Evolutionary conservation across 1,140 invertebrate genomes (phyloP).

Genomic region (Eupristina koningsbergeri): DNA sequence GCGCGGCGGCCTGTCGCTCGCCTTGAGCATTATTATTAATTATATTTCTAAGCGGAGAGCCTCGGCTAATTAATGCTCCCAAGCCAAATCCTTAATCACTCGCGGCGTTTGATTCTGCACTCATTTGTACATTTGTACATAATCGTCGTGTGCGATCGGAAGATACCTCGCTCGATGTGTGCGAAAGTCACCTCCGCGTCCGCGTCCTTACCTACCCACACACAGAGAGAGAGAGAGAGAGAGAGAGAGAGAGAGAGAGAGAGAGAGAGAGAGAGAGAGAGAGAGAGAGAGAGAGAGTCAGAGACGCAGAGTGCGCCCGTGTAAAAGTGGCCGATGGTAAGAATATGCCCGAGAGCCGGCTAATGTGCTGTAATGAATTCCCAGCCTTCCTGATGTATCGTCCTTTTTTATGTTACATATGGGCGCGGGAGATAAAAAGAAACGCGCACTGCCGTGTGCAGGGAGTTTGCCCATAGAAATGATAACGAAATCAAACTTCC

Average conservation of each 20-base stretch:
- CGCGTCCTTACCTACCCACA: neutral
- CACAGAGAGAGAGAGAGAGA: neutral
- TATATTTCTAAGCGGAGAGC: conserved; percentile 25
- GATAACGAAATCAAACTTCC: conserved; percentile 42
- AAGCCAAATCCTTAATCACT: conserved; percentile 36
- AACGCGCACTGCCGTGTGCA: neutral
- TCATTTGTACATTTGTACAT: conserved; percentile 1
- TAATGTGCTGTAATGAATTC: conserved; percentile 41
- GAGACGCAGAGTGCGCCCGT: too few relatives aligned
- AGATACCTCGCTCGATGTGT: conserved; percentile 1
- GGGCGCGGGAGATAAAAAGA: neutral
- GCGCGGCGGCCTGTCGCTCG: conserved; percentile 8
- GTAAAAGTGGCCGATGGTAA: neutral
- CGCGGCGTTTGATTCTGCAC: conserved; percentile 26
- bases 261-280: neutral
- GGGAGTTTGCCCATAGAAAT: neutral
- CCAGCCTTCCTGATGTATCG: neutral
- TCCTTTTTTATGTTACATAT: neutral
- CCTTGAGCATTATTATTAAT: conserved; percentile 5
- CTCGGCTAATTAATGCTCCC: conserved; percentile 24
- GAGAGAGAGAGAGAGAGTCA: neutral
- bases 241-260: neutral
- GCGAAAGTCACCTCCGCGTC: neutral
- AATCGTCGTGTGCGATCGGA: conserved; percentile 38
- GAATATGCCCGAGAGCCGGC: conserved; percentile 10